Percentiles rank a stretch among this genome's conserved stretches.
phyloP scores from a whole-genome alignment of 2,113 vertebrate species.

The Aleadryas rufinucha region DNA sequence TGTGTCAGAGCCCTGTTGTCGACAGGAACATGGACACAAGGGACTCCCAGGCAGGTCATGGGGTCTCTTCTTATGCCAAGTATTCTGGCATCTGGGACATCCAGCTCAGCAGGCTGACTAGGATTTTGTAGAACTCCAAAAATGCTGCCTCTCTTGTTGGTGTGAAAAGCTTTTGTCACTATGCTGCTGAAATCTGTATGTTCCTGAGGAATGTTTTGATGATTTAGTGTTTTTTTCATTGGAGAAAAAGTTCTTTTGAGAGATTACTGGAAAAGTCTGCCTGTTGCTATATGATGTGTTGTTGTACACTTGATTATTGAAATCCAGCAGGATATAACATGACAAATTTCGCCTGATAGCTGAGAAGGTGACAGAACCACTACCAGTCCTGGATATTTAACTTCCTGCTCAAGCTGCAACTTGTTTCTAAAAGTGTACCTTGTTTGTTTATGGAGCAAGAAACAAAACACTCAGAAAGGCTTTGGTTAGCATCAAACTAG shows the following conservation, averaged over 20 bases:
- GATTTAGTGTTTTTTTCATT: not conserved
- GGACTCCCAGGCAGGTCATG: not conserved
- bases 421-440: conserved; percentile 2
- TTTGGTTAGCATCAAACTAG: not conserved
- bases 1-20: not conserved
- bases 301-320: not conserved
- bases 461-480: not conserved
- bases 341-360: not conserved
- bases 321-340: not conserved
- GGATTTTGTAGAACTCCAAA: not conserved
- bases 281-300: not conserved
- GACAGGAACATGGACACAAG: accelerated
- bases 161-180: not conserved
- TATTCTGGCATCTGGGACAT: not conserved
- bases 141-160: not conserved
- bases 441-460: not conserved
- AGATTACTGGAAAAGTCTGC: not conserved
- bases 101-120: not conserved
- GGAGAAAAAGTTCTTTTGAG: not conserved
- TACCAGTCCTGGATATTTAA: not conserved
- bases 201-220: not conserved
- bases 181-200: not conserved
- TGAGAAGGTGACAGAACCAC: not conserved
- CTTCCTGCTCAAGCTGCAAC: not conserved
- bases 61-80: not conserved